Conservation (phyloP, 2,113 vertebrate genomes). For the Salvelinus sp. region DNA sequence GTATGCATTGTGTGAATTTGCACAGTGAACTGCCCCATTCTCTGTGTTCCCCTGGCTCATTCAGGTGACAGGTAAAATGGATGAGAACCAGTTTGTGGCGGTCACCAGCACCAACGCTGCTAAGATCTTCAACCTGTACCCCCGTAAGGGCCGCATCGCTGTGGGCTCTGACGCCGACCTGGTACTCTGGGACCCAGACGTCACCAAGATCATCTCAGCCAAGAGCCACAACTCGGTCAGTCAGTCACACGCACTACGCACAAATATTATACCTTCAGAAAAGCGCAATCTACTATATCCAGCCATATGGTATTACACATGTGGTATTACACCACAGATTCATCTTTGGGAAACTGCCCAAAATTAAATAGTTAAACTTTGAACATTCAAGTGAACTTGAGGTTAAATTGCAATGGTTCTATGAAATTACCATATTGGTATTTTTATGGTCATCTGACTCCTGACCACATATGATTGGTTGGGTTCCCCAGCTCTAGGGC, state of each 20-base stretch:
- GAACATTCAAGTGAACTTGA: too few species aligned
- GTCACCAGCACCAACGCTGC: conserved; percentile 98
- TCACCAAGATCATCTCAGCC: conserved; percentile 93
- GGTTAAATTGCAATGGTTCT: too few species aligned
- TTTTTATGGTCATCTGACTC: background rate
- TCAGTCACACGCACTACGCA: too few species aligned
- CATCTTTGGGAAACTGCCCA: too few species aligned
- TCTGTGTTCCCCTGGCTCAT: background rate
- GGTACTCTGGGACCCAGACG: conserved; percentile 95
- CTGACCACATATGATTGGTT: background rate
- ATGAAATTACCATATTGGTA: background rate
- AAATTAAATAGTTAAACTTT: too few species aligned
- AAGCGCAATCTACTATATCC: too few species aligned
- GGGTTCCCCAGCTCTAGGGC: background rate
- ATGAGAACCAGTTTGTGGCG: conserved; percentile 97
- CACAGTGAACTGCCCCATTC: too few species aligned
- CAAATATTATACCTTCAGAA: too few species aligned
- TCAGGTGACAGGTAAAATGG: conserved; percentile 98
- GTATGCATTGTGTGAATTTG: too few species aligned
- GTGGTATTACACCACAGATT: too few species aligned
- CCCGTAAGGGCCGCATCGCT: conserved; percentile 92
- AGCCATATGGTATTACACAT: too few species aligned
- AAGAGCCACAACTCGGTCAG: conserved; percentile 87
- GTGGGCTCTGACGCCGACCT: conserved; percentile 95
- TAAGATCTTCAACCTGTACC: conserved; percentile 98